phyloP scores from a whole-genome alignment of 1,140 invertebrate genomes.

The Spodoptera litura region DNA sequence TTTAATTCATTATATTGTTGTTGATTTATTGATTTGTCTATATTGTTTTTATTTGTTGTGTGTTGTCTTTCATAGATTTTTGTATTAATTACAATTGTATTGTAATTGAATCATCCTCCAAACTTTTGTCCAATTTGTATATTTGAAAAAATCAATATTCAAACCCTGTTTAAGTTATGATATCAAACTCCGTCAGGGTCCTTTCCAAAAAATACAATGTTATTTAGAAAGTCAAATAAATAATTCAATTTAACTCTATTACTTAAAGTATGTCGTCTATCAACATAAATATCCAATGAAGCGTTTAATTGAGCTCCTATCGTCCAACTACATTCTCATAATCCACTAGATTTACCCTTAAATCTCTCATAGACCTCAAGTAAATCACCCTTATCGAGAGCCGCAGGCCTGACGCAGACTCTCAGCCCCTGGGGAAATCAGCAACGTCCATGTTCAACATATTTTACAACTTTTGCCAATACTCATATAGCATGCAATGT shows the following conservation, averaged over 20 bases:
- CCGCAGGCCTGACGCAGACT: not conserved
- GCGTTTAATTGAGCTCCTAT: conserved; percentile 6
- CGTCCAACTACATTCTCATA: not conserved
- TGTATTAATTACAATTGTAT: too few relatives aligned
- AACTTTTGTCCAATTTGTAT: too few relatives aligned
- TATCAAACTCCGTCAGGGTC: too few relatives aligned
- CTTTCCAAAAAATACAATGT: too few relatives aligned
- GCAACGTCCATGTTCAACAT: not conserved
- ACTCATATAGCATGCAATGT: not conserved
- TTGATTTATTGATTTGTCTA: conserved; percentile 2
- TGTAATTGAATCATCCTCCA: too few relatives aligned
- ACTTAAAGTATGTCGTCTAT: not conserved
- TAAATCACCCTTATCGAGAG: conserved; percentile 26
- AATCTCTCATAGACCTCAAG: conserved; percentile 10
- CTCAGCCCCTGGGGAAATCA: conserved; percentile 15
- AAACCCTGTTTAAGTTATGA: too few relatives aligned
- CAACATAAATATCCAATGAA: not conserved
- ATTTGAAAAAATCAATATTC: too few relatives aligned
- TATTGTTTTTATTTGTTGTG: too few relatives aligned
- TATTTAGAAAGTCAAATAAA: too few relatives aligned
- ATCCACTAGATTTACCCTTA: conserved; percentile 8
- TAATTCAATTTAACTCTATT: not conserved
- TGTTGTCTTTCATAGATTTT: too few relatives aligned
- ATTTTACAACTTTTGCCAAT: not conserved
- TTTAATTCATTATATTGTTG: conserved; percentile 32